Evolutionary conservation across 2,888 invertebrate genomes (phyloP).

Genomic region (Sphinx pinastri): DNA sequence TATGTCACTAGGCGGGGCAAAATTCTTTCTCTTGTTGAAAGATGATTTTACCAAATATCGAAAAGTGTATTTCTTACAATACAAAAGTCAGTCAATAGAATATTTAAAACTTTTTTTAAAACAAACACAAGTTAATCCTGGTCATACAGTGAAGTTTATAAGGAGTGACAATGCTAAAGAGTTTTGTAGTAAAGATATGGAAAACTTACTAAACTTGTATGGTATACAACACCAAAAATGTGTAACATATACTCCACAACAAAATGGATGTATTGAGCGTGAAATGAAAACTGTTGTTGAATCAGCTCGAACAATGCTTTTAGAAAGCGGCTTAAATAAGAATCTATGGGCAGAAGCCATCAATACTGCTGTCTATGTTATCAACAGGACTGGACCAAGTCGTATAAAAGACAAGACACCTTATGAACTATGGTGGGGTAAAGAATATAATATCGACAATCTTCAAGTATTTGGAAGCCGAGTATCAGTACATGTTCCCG

Average conservation of each 20-base stretch:
- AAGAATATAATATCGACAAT: background rate
- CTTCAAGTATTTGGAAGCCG: background rate
- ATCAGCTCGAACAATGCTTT: slow-evolving; percentile 2
- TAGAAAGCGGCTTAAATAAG: slow-evolving; percentile 35
- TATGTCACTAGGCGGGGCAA: slow-evolving; percentile 33
- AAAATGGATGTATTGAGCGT: slow-evolving; percentile 31
- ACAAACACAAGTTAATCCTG: slow-evolving; percentile 9
- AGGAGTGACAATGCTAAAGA: slow-evolving; percentile 6
- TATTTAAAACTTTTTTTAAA: slow-evolving; percentile 32
- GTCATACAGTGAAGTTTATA: slow-evolving; percentile 25
- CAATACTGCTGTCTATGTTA: slow-evolving; percentile 31
- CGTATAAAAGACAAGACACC: slow-evolving; percentile 9
- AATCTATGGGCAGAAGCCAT: slow-evolving; percentile 37
- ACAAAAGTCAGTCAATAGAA: slow-evolving; percentile 29
- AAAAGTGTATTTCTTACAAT: slow-evolving; percentile 33
- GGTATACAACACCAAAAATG: slow-evolving; percentile 9
- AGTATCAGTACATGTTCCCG: slow-evolving; percentile 30
- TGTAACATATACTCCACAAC: slow-evolving; percentile 47
- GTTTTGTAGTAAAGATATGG: slow-evolving; percentile 7
- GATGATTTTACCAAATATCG: slow-evolving; percentile 34
- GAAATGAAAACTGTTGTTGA: background rate
- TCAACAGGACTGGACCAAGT: slow-evolving; percentile 24
- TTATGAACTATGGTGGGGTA: slow-evolving; percentile 17
- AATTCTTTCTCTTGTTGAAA: slow-evolving; percentile 33
- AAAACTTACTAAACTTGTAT: slow-evolving; percentile 28